Base-by-base conservation (phyloP, 1,140 invertebrate species). In the Pogonognathellus flavescens region DNA sequence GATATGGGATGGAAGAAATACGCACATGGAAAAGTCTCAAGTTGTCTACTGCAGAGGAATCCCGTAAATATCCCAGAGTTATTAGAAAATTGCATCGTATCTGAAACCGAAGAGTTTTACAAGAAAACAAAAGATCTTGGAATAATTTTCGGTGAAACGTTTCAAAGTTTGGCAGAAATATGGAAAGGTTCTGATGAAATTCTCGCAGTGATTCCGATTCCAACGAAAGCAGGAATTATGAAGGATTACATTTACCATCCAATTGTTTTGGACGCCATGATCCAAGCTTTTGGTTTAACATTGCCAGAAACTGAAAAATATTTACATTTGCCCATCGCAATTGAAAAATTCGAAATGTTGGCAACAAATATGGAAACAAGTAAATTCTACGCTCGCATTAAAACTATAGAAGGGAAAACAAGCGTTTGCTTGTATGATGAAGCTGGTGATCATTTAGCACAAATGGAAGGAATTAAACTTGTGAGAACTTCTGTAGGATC, bases 211-310 rank as follows among this genome's bases (percentile, higher is more conserved):
- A 25, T 66, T 13, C 22, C 0, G 6, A 0, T 66, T 11, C 22
- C 62, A 1, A 14, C 62, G 5, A 66, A 66, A 66, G 62, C 62
- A 6, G 62, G 62, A 13, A 66, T 14, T 13, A 13, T 25, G 11
- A 14, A 25, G 13, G 11, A 66, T 4, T 66, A 66, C 25, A 25
- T 66, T 66, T 66, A 25, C 14, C 62, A 66, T 31, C 62, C 62
- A 14, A 66, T 66, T 13, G 13, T 66, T 66, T 66, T 66, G 14
- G 62, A 66, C 25, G 62, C 62, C 7, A 66, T 66, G 62, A 66
- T 66, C 8, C 62, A 66, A 14, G 14, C 62, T 31, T 66, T 66
- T 66, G 62, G 62, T 7, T 11, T 66, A 16, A 66, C 10, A 4
- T 13, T 66, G 0, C 20, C 18, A 0, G 25, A 25, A 11, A 25